phyloP scores from a whole-genome alignment of 2,888 invertebrate species.

The Drosophila suboccidentalis region DNA sequence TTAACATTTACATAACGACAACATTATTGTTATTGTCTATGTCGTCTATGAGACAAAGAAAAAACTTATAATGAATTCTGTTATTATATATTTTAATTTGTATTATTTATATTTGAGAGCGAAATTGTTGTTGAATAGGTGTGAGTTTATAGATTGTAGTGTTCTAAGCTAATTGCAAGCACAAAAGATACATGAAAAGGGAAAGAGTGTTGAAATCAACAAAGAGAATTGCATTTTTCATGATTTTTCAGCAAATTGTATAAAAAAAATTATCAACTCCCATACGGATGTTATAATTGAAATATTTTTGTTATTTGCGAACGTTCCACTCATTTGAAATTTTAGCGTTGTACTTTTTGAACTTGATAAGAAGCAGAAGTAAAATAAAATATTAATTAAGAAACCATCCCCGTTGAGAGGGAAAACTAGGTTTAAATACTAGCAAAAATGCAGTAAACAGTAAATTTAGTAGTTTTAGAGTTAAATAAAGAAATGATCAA shows the following conservation, averaged over 20 bases:
- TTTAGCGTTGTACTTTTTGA: constrained; percentile 30
- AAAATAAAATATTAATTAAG: constrained; percentile 24
- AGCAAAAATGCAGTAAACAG: constrained; percentile 55
- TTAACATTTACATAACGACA: constrained; percentile 19
- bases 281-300: constrained; percentile 12
- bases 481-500: constrained; percentile 18
- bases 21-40: constrained; percentile 16
- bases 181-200: constrained; percentile 50
- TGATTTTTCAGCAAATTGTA: constrained; percentile 33
- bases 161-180: constrained; percentile 42
- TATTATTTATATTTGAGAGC: constrained; percentile 13
- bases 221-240: constrained; percentile 33
- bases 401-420: constrained; percentile 6
- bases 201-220: constrained; percentile 25
- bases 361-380: constrained; percentile 16
- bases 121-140: constrained; percentile 15
- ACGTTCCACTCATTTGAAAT: constrained; percentile 35
- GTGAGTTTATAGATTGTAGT: constrained; percentile 21
- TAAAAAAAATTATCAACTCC: constrained; percentile 16
- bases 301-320: constrained; percentile 35
- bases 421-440: constrained; percentile 46
- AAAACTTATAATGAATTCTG: constrained; percentile 23
- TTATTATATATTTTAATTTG: constrained; percentile 30
- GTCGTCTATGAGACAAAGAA: constrained; percentile 18
- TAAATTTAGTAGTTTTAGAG: constrained; percentile 51